Evolutionary conservation across 2,888 invertebrate species (phyloP).

Genomic region (Metalampra italica): DNA sequence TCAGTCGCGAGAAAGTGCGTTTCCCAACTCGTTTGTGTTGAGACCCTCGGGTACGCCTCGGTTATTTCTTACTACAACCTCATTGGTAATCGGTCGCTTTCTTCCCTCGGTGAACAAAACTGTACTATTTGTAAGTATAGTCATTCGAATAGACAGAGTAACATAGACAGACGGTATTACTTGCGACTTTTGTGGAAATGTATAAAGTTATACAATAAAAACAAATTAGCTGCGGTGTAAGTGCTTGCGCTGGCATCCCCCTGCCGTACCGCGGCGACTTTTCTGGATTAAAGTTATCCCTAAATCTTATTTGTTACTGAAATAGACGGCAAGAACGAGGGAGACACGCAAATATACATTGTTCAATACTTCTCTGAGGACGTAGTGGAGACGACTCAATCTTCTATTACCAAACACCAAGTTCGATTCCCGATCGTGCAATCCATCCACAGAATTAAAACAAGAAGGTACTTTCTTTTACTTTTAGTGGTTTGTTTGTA

Average conservation of each 20-base stretch:
- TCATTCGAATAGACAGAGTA: conserved; percentile 23
- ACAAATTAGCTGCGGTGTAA: conserved; percentile 62
- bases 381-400: not conserved
- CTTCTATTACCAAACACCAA: too few species aligned
- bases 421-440: too few species aligned
- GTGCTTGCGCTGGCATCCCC: conserved; percentile 42
- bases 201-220: conserved; percentile 69
- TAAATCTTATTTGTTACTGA: conserved; percentile 54
- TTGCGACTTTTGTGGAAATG: conserved; percentile 50
- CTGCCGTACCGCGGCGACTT: conserved; percentile 38
- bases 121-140: conserved; percentile 4
- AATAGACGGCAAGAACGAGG: conserved; percentile 27
- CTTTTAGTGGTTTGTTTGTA: too few species aligned
- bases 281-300: conserved; percentile 47
- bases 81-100: too few species aligned
- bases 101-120: too few species aligned
- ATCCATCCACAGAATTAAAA: too few species aligned
- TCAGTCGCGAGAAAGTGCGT: too few species aligned
- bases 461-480: too few species aligned
- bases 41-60: too few species aligned
- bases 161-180: conserved; percentile 31
- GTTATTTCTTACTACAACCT: too few species aligned
- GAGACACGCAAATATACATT: conserved; percentile 28
- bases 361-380: not conserved
- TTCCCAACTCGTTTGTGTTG: too few species aligned